Evolutionary conservation across 2,888 invertebrate genomes (phyloP).

Genomic region (Tortricodes alternella): DNA sequence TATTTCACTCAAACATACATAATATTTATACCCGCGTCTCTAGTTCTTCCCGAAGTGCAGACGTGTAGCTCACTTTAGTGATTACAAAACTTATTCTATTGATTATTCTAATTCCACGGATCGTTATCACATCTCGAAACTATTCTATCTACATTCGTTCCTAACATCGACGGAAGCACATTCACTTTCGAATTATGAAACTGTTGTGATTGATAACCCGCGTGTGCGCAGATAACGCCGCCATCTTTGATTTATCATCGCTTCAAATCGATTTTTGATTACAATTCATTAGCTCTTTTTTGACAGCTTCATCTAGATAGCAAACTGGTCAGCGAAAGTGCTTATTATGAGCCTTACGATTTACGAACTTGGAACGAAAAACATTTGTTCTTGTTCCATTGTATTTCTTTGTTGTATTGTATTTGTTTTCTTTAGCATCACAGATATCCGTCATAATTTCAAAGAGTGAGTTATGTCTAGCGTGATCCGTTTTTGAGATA

Average conservation of each 20-base stretch:
- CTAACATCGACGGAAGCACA: constrained; percentile 37
- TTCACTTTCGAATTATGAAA: constrained; percentile 49
- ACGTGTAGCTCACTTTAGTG: neutral
- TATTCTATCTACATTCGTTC: constrained; percentile 7
- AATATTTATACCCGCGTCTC: too few species aligned
- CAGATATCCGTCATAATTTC: too few species aligned
- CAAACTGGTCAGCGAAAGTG: constrained; percentile 19
- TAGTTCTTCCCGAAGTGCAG: too few species aligned
- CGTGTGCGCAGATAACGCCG: constrained; percentile 49
- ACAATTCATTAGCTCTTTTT: constrained; percentile 38
- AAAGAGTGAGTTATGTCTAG: too few species aligned
- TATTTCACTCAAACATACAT: too few species aligned
- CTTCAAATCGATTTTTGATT: constrained; percentile 29
- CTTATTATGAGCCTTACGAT: too few species aligned
- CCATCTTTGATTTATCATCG: constrained; percentile 31
- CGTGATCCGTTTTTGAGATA: too few species aligned
- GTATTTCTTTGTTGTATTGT: neutral
- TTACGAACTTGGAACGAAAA: neutral
- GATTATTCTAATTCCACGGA: constrained; percentile 2
- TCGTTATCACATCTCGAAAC: constrained; percentile 9
- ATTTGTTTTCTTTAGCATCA: too few species aligned
- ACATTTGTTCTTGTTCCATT: neutral
- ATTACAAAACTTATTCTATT: constrained; percentile 2
- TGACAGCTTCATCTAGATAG: constrained; percentile 40
- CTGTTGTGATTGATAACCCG: constrained; percentile 49